phyloP scores from a whole-genome alignment of 2,113 vertebrate species.

The Pica pica region DNA sequence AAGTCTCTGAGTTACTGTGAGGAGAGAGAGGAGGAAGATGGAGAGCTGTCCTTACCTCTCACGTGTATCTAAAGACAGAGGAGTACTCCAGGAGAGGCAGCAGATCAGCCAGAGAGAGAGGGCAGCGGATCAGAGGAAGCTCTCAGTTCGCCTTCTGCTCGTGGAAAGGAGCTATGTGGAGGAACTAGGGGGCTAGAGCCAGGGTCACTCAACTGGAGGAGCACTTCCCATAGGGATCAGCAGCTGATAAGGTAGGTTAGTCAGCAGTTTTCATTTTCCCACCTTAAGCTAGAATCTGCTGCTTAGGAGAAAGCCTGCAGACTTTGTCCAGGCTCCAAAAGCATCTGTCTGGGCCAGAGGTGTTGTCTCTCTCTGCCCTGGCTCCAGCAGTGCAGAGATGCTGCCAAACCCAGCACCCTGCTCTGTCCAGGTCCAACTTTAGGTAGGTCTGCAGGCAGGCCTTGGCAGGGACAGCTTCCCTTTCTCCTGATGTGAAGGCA shows the following conservation, averaged over 20 bases:
- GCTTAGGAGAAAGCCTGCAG: neutral
- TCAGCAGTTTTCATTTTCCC: conserved; percentile 60
- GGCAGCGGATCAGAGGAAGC: conserved; percentile 75
- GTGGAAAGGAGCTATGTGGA: conserved; percentile 74
- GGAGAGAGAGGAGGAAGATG: conserved; percentile 44
- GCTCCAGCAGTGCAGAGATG: neutral
- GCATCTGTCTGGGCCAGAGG: neutral
- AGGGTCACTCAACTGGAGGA: conserved; percentile 79
- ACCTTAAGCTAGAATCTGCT: neutral
- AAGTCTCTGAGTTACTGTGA: conserved; percentile 15
- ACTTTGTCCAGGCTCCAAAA: neutral
- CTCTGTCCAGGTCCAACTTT: neutral
- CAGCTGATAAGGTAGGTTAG: conserved; percentile 80
- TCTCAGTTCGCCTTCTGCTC: conserved; percentile 70
- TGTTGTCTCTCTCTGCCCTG: neutral
- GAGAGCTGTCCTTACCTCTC: conserved; percentile 55
- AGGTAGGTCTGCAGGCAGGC: conserved; percentile 35
- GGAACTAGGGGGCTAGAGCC: conserved; percentile 81
- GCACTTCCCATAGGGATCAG: conserved; percentile 75
- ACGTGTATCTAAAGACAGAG: conserved; percentile 75
- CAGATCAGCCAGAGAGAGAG: conserved; percentile 78
- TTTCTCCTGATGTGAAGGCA: neutral
- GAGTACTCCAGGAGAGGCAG: conserved; percentile 73
- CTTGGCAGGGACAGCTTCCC: neutral
- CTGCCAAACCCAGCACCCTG: neutral